Evolutionary conservation across 2,113 vertebrate genomes (phyloP), one percentile per base, ranked within the genome.

Genomic region (Pleuronectes platessa): DNA sequence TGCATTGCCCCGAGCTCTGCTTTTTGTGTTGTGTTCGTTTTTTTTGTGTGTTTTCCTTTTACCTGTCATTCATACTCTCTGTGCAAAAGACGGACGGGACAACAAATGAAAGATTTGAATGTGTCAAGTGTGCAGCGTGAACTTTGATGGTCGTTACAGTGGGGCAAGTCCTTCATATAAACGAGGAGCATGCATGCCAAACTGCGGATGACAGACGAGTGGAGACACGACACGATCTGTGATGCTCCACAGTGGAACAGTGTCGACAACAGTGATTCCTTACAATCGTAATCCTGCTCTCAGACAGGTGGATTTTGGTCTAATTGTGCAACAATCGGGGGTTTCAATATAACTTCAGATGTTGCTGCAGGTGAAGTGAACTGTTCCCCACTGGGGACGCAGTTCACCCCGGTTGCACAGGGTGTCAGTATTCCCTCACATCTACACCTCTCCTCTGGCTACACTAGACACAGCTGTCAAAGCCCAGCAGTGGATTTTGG

Each of bases 1-100:
- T 93, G 92, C 92, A 79, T 82, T 87, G 89, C 89, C 88, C 85
- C 54, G 55, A 83, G 78, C 69, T 73, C 79, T 74, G 79, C 9
- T 62, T 79, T 88, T 81, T 82, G 75, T 67, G 71, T 82, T 65
- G 51, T 51, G 14, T 67, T 71, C 76, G 68, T 79, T 74, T 81
- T 81, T 66, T 31, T 7, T 31, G 31, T 31, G 72, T 71, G 56
- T 64, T 71, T 75, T 59, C 56, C 4, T 64, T 64, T 85, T 61
- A 82, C 77, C 84, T 85, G 82, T 84, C 77, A 47, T 51, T 51
- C 47, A 82, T 78, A 84, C 68, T 83, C 72, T 75, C 78, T 79
- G 84, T 87, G 83, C 77, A 85, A 75, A 79, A 9, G 66, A 81
- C 21, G 61, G 59, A 60, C 26, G 31, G 31, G 68, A 72, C 71